Base-by-base conservation (phyloP, 2,797 vertebrate species). In the Nyctibius grandis region DNA sequence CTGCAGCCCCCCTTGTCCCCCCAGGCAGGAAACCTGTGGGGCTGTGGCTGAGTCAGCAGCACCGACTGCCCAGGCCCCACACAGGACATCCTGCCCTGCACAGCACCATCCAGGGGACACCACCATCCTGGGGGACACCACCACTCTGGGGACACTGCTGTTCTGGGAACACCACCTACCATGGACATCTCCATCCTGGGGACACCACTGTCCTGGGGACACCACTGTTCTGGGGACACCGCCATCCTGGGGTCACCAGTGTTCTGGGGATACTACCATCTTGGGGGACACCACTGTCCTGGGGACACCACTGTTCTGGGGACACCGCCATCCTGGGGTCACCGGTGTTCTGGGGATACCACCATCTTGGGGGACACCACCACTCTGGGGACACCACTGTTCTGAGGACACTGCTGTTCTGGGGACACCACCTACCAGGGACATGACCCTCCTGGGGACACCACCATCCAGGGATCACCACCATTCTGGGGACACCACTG, bases 11-110 rank as follows among this genome's bases (percentile, higher is more conserved):
- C n/a, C 29, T 72, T 44, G 60, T 84, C 7, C 33, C n/a, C 34
- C 48, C 1, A 0, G 61, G 53, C 91, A 92, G 96, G 93, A 95
- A 95, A 68, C 38, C 22, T 9, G 7, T 0, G 12, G 70, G 78
- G 85, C 88, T 6, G 0, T 1, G 17, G 69, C 93, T 93, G 91
- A 93, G 85, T 92, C 94, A 89, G 92, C 94, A 88, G 87, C 45
- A 64, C 31, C 0, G 47, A 25, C 53, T 48, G 65, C 45, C 34
- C 59, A 1, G 10, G 83, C 51, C 38, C 53, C 1, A 4, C 65
- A 36, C 80, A 89, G 93, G 94, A 75, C 33, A 7, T 95, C 87
- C 91, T 81, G 87, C 36, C 40, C 11, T 0, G 69, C 73, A n/a
- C 19, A 17, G 28, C 76, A 67, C 64, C 1, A n/a, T n/a, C n/a